Conservation (phyloP, 2,113 vertebrate species). For the Sula dactylatra region DNA sequence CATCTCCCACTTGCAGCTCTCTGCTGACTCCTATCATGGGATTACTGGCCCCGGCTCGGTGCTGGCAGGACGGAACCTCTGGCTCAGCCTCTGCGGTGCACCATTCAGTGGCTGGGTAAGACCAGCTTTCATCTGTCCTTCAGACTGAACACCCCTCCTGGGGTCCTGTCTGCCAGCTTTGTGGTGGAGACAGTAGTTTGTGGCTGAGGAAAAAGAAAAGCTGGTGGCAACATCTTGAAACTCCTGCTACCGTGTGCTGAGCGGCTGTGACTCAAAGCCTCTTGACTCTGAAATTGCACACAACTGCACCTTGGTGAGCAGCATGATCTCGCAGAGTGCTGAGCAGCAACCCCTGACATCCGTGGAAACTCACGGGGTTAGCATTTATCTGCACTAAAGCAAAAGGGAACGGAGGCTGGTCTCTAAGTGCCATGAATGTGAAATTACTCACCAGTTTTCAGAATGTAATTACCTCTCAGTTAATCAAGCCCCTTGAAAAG, state of each 20-base stretch:
- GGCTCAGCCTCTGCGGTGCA: not conserved
- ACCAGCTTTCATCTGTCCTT: not conserved
- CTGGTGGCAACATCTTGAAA: not conserved
- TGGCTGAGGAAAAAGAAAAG: not conserved
- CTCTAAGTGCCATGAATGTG: not conserved
- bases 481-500: not conserved
- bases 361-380: not conserved
- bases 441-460: not conserved
- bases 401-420: rapidly evolving
- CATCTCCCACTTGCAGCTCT: not conserved
- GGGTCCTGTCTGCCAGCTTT: not conserved
- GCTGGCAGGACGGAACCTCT: not conserved
- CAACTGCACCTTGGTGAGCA: not conserved
- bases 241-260: not conserved
- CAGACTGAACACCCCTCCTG: not conserved
- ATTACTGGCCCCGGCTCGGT: not conserved
- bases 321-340: not conserved
- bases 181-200: not conserved
- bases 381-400: not conserved
- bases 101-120: not conserved
- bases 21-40: not conserved
- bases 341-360: not conserved
- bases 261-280: conserved; percentile 4
- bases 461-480: not conserved
- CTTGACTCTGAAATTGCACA: not conserved